Percentiles rank a stretch among this genome's conserved stretches.
These are phyloP conservation scores for Apis dorsata DNA, from an alignment of 1,140 invertebrate genomes.

Conservation along the genomic window DNA sequence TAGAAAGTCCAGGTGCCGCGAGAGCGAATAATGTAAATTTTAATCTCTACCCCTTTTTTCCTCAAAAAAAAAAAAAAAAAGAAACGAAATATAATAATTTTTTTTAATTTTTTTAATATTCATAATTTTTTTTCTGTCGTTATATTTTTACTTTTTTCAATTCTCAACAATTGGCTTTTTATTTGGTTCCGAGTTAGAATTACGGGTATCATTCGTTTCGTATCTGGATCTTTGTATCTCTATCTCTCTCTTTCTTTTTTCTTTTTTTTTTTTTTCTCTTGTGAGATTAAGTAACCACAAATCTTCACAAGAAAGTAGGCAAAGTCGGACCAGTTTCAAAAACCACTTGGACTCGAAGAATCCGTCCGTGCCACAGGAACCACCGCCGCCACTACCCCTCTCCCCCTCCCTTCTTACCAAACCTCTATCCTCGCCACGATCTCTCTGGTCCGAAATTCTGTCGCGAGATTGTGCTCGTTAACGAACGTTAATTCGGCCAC, in stretches of 20 bases:
- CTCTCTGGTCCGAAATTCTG: not conserved
- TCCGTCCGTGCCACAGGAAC: not conserved
- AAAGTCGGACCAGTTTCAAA: not conserved
- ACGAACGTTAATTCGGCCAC: not conserved
- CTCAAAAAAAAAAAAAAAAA: too few relatives aligned
- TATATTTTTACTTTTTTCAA: not conserved
- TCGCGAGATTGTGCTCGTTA: not conserved
- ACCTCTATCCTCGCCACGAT: not conserved
- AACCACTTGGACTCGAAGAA: not conserved
- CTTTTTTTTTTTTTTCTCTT: too few relatives aligned
- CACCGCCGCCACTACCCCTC: not conserved
- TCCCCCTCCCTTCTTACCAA: not conserved
- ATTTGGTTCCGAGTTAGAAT: not conserved
- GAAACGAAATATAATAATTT: too few relatives aligned
- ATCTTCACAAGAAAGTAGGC: not conserved
- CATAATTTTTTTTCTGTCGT: too few relatives aligned
- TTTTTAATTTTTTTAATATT: too few relatives aligned
- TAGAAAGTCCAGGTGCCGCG: slow-evolving; percentile 27
- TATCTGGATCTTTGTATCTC: too few relatives aligned
- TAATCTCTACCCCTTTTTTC: slow-evolving; percentile 1
- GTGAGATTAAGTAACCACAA: not conserved
- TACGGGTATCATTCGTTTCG: too few relatives aligned
- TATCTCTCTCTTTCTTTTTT: too few relatives aligned
- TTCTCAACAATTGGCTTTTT: not conserved
- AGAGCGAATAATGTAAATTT: slow-evolving; percentile 41